Evolutionary conservation across 2,888 invertebrate species (phyloP), one percentile per base, ranked within the genome.

Genomic region (Phyllotreta striolata): DNA sequence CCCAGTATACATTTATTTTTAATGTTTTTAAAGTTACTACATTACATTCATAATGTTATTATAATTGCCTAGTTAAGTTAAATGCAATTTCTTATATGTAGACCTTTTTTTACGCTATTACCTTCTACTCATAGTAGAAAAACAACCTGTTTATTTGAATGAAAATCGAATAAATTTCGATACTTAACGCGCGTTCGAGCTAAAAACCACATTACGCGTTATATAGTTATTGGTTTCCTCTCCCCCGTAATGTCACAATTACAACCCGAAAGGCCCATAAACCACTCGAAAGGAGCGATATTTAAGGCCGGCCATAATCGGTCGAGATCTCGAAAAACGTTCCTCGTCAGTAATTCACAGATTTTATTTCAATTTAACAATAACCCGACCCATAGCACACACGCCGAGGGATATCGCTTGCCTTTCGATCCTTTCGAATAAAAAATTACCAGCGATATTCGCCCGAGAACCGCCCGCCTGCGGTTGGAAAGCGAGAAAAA

Each of bases 211-310:
- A 63, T 54, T 58, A 59, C 58, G 47, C 58, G 38, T 4, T 4
- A 39, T 62, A 64, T 57, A 62, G 60, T 64, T 62, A 62, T 61
- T 46, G 43, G 64, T 61, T 43, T 62, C 24, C 24, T 58, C 56
- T 62, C 55, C 62, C 62, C 52, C 55, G 52, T 64, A 64, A 66
- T 66, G 63, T 66, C 63, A 66, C 66, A 60, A 66, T 66, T 63
- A 66, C 62, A 55, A 56, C 60, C 38, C 54, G 52, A 47, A 49
- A 52, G 13, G 24, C 37, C 40, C 61, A 59, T 63, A 66, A 63
- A 63, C 63, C 60, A 61, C 56, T 60, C 60, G 56, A 37, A 57
- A 62, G 61, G 57, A 51, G 52, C 10, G 38, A 43, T 24, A 65
- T 65, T 57, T 61, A 65, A 59, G 54, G 40, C 41, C 54, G 46